A percentile compares a stretch with the other conserved stretches of the same genome.
Evolutionary conservation across 2,797 vertebrate species (phyloP).

Genomic region (Sebastolobus alascanus): DNA sequence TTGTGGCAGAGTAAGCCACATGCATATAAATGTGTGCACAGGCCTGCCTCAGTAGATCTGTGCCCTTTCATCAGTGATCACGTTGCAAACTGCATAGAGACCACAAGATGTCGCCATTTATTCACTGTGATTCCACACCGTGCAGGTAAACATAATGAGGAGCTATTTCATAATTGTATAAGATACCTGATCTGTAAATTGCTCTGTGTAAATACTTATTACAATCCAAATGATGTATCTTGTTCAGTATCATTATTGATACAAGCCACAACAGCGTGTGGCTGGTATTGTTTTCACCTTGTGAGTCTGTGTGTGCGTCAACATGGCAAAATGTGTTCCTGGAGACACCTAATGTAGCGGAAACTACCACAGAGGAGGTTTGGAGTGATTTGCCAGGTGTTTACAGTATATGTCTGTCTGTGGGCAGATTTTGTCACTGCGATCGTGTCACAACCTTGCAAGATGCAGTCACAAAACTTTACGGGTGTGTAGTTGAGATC

Average conservation of each 20-base stretch:
- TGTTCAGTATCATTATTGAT: background rate
- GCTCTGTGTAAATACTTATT: background rate
- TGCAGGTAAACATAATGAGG: background rate
- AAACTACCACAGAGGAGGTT: background rate
- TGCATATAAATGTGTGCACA: background rate
- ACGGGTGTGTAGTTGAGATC: background rate
- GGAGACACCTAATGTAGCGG: background rate
- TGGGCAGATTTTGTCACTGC: background rate
- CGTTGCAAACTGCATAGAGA: background rate
- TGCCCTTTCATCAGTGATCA: background rate
- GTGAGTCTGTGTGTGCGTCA: background rate
- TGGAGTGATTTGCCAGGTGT: background rate
- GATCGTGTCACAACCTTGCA: background rate
- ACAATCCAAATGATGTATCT: background rate
- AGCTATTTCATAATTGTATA: background rate
- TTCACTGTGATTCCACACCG: background rate
- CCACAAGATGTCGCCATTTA: slow-evolving; percentile 34
- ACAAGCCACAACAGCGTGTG: background rate
- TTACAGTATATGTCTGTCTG: background rate
- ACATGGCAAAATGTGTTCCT: background rate
- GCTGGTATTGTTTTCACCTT: background rate
- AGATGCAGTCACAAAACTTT: background rate
- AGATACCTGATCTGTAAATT: background rate
- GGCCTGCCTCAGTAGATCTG: background rate
- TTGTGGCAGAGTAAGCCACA: slow-evolving; percentile 3